Evolutionary conservation across 2,113 vertebrate genomes (phyloP).

Genomic region (Otolemur garnettii): DNA sequence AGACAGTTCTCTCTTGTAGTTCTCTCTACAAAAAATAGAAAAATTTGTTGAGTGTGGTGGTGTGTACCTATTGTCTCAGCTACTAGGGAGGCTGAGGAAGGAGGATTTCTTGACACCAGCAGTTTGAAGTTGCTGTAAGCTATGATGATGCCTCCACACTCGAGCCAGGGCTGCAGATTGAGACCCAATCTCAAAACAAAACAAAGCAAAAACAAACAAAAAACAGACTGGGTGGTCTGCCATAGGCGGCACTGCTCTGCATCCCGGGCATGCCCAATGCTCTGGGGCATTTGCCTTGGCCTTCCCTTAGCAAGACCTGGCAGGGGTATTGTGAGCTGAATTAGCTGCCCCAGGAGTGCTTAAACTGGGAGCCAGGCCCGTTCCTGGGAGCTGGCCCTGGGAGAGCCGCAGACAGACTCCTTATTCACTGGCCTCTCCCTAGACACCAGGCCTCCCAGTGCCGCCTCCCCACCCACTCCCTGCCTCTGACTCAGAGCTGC

Average conservation of each 20-base stretch:
- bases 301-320: background rate
- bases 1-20: no score
- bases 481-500: background rate
- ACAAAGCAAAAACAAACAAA: no score
- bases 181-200: no score
- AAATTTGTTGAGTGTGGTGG: no score
- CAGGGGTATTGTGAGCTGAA: background rate
- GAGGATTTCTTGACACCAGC: no score
- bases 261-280: background rate
- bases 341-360: slow-evolving; percentile 20
- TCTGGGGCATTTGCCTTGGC: background rate
- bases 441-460: background rate
- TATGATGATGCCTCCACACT: no score
- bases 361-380: background rate
- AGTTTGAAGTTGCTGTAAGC: no score
- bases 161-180: no score
- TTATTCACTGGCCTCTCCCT: slow-evolving; percentile 44
- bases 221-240: no score
- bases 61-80: no score
- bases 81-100: no score
- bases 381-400: background rate
- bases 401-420: background rate
- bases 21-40: no score
- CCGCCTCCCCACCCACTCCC: accelerated
- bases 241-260: background rate